Conservation (phyloP, 2,888 invertebrate genomes). For the Drosophila kambysellisi region DNA sequence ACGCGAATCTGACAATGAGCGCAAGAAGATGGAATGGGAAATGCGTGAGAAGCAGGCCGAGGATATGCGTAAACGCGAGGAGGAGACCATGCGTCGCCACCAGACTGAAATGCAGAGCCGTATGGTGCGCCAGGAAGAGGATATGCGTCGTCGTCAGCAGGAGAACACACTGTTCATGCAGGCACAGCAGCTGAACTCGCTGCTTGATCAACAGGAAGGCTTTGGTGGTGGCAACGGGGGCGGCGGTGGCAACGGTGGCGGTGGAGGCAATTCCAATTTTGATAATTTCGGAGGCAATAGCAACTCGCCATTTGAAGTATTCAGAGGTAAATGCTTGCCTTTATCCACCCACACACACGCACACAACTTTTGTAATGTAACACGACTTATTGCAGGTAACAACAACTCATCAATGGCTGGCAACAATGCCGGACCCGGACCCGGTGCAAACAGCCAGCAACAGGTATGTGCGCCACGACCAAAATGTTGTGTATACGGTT, state of each 20-base stretch:
- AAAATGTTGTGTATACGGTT: conserved; percentile 1
- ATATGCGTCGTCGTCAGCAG: conserved; percentile 93
- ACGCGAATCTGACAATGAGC: conserved; percentile 94
- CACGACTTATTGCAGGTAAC: conserved; percentile 42
- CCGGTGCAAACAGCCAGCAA: conserved; percentile 56
- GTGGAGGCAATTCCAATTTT: conserved; percentile 61
- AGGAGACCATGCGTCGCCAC: conserved; percentile 88
- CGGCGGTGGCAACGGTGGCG: conserved; percentile 53
- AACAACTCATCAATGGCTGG: conserved; percentile 63
- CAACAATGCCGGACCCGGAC: conserved; percentile 57
- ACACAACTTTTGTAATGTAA: neutral
- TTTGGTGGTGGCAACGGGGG: conserved; percentile 53
- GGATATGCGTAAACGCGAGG: conserved; percentile 90
- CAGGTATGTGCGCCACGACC: conserved; percentile 62
- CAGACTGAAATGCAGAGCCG: conserved; percentile 92
- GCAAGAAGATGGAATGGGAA: conserved; percentile 94
- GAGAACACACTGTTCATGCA: conserved; percentile 95
- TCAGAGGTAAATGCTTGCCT: conserved; percentile 73
- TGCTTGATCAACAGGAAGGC: conserved; percentile 90
- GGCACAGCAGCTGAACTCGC: conserved; percentile 88
- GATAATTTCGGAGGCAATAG: conserved; percentile 75
- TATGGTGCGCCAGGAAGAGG: conserved; percentile 93
- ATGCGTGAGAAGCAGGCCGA: conserved; percentile 92
- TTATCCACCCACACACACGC: neutral
- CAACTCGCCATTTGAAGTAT: conserved; percentile 82